These are phyloP conservation scores for Onychomys arenicola DNA, from an alignment of 2,797 vertebrate species.

Conservation along the genomic window DNA sequence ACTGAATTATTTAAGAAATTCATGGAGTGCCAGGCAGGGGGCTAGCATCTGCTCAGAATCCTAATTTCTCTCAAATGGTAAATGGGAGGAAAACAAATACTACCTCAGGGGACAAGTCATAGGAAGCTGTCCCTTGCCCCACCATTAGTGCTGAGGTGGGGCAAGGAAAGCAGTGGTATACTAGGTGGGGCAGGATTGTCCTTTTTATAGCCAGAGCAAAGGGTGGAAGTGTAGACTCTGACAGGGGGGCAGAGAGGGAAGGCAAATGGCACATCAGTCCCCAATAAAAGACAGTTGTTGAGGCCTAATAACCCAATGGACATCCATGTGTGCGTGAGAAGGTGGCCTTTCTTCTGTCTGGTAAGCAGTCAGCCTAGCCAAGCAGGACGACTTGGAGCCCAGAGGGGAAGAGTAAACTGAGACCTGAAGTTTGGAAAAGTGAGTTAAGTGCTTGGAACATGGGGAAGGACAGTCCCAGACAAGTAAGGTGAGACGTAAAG, in stretches of 20 bases:
- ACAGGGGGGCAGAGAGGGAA: too few species aligned
- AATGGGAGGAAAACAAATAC: constrained; percentile 6
- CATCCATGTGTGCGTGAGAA: neutral
- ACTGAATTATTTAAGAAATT: neutral
- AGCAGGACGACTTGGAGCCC: neutral
- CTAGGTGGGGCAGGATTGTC: neutral
- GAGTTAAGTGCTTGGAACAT: neutral
- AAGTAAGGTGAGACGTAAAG: neutral
- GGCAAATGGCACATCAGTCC: constrained; percentile 65
- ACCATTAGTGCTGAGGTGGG: neutral
- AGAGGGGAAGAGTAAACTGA: neutral
- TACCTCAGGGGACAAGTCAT: neutral
- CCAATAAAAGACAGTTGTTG: constrained; percentile 48
- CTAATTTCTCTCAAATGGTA: constrained; percentile 17
- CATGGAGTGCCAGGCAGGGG: neutral
- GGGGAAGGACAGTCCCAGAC: neutral
- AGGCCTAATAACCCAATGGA: constrained; percentile 54
- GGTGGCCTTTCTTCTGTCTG: neutral
- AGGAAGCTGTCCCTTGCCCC: neutral
- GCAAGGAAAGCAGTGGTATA: neutral
- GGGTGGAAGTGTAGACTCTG: neutral
- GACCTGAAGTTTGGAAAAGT: neutral
- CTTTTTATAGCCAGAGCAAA: constrained; percentile 54
- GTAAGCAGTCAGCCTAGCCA: neutral
- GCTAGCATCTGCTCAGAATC: constrained; percentile 44